Base-by-base conservation (phyloP, 1,140 invertebrate genomes). In the Homarus americanus region DNA sequence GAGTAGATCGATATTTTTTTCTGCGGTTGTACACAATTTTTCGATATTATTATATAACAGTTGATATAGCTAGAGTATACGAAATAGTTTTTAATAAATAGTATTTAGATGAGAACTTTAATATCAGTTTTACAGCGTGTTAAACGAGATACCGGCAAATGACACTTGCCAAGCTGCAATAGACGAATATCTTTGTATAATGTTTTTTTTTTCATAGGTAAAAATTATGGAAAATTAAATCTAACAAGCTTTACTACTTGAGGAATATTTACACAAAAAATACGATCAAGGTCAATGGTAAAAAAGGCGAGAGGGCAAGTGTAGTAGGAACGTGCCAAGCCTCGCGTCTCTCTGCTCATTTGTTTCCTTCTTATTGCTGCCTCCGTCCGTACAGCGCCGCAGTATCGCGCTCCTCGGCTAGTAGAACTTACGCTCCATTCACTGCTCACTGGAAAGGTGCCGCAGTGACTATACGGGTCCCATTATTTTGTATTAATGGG, bases 331-430 rank as follows among this genome's bases (percentile, higher is more conserved):
- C 36, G 53, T 83, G 82, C 32, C 32, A 34, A 63, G 82, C 36
- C 32, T 24, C 69, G 83, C 69, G 49, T 20, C 24, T 36, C 83
- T 72, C 69, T 73, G 82, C 63, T 84, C 82, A 49, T 38, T 75
- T 53, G 83, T 32, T 63, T 40, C 28, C 38, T 38, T 75, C 83
- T 73, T 15, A 32, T 28, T 40, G 83, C 40, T 40, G 40, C 66
- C 40, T 28, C 15, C 69, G 58, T n/a, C 83, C n/a, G 7, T 34
- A n/a, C n/a, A 36, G 53, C 66, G 40, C 69, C 69, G 80, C 83
- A 85, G 66, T 75, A 17, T 40, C 69, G 40, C 83, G 28, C n/a
- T 53, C 69, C 83, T 49, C 34, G 38, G 32, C 34, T 5, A 28
- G 1, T 1, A 36, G 69, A 20, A 15, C 40, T 75, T 28, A 85